Evolutionary conservation across 2,797 vertebrate genomes (phyloP).

Genomic region (Halcyon chelicuti): DNA sequence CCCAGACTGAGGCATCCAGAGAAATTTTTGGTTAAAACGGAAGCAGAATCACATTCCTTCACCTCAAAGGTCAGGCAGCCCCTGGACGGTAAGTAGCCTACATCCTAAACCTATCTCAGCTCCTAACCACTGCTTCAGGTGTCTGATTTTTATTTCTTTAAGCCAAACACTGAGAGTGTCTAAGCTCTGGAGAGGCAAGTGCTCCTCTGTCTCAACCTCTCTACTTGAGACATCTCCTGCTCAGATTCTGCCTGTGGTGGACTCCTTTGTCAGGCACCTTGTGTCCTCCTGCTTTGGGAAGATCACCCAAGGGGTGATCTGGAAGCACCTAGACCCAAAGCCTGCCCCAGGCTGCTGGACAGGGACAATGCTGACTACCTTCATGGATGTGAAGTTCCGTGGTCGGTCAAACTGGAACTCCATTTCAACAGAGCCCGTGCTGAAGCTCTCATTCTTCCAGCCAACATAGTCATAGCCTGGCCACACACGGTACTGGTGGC

Average conservation of each 20-base stretch:
- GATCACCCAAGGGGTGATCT: not conserved
- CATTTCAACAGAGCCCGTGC: conserved; percentile 90
- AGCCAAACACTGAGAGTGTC: not conserved
- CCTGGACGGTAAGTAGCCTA: not conserved
- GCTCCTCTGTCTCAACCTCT: not conserved
- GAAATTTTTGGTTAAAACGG: not conserved
- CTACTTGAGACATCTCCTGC: not conserved
- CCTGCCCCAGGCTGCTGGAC: not conserved
- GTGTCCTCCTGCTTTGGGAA: not conserved
- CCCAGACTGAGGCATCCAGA: not conserved
- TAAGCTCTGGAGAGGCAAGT: not conserved
- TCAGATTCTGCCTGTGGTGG: not conserved
- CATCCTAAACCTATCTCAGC: not conserved
- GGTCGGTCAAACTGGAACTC: conserved; percentile 96
- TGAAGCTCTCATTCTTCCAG: conserved; percentile 93
- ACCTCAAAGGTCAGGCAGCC: not conserved
- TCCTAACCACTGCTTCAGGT: not conserved
- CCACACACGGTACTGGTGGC: conserved; percentile 93
- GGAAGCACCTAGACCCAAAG: not conserved
- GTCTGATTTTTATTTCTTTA: not conserved
- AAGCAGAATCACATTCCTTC: not conserved
- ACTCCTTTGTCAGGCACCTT: not conserved
- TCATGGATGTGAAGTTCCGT: conserved; percentile 97
- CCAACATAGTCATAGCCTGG: conserved; percentile 97
- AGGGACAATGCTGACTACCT: conserved; percentile 76